Evolutionary conservation across 2,888 invertebrate species (phyloP), one percentile per base, ranked within the genome.

Genomic region (Nomada ruficornis): DNA sequence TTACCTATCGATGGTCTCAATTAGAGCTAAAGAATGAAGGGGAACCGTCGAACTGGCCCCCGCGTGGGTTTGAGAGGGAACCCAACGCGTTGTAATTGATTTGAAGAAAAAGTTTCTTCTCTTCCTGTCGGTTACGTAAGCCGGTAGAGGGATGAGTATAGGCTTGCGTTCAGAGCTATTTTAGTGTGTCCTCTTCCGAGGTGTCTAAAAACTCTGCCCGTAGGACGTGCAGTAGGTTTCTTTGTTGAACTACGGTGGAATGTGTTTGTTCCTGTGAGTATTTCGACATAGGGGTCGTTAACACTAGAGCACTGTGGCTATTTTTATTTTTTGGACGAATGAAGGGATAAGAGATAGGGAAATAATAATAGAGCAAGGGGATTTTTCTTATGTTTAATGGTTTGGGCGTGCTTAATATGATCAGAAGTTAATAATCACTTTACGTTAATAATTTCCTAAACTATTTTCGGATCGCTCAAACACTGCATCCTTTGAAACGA

Each of bases 1-100:
- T 88, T 86, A 85, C 83, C 80, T 76, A 80, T 80, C 76, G 77
- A 77, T 80, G 82, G 83, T 88, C 83, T 84, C 85, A 85, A 89
- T 87, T 84, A 85, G 85, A 77, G 67, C 42, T 18, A 15, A 11
- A 29, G 23, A 23, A 23, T 15, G 23, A 62, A 5, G 44, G 23
- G 72, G 44, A 70, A 57, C 62, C 44, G 23, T 77, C 47, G 78
- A 60, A 64, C 54, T 42, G 71, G 18, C 47, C 80, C 80, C 29
- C 50, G 72, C 80, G 80, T 80, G 80, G 80, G 80, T 52, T 79
- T 72, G 68, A 80, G 65, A 71, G 65, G 54, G 18, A 59, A 52
- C 23, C 54, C 26, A 50, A 26, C 29, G 62, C 29, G 71, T 65
- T 68, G 62, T 72, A 72, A 80, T 80, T 80, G 80, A 80, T 80